A percentile compares a stretch with the other conserved stretches of the same genome.
Evolutionary conservation across 2,888 invertebrate species (phyloP).

Genomic region (Thelaira solivaga): DNA sequence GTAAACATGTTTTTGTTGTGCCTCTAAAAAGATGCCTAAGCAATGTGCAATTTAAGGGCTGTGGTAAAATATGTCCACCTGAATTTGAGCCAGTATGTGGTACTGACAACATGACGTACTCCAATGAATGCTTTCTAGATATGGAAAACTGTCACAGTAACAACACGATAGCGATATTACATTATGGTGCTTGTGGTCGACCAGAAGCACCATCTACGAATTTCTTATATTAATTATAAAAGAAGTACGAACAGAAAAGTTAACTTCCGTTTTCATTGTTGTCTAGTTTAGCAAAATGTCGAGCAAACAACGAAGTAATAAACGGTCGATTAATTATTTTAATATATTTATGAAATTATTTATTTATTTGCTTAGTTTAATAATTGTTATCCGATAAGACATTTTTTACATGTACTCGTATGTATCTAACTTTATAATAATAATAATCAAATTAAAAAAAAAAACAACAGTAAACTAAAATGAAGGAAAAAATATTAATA

Average conservation of each 20-base stretch:
- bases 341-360: slow-evolving; percentile 61
- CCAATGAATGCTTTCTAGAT: slow-evolving; percentile 93
- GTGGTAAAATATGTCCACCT: slow-evolving; percentile 90
- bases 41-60: slow-evolving; percentile 91
- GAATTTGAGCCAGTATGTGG: slow-evolving; percentile 95
- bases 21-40: slow-evolving; percentile 91
- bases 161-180: slow-evolving; percentile 84
- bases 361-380: slow-evolving; percentile 60
- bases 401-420: slow-evolving; percentile 52
- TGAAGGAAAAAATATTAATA: neutral
- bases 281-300: slow-evolving; percentile 7
- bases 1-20: slow-evolving; percentile 93
- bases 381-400: slow-evolving; percentile 60
- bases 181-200: slow-evolving; percentile 90
- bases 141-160: slow-evolving; percentile 93
- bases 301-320: slow-evolving; percentile 8
- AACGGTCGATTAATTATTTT: slow-evolving; percentile 12
- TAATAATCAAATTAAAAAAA: slow-evolving; percentile 27
- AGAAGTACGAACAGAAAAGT: too few relatives aligned
- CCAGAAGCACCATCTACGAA: slow-evolving; percentile 92
- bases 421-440: slow-evolving; percentile 33
- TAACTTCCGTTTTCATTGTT: neutral
- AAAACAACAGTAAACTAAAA: too few relatives aligned
- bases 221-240: slow-evolving; percentile 83
- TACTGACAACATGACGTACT: slow-evolving; percentile 94